These are phyloP conservation scores for Sinodicranocentrus sp. DNA, from an alignment of 2,888 invertebrate species.

Conservation along the genomic window DNA sequence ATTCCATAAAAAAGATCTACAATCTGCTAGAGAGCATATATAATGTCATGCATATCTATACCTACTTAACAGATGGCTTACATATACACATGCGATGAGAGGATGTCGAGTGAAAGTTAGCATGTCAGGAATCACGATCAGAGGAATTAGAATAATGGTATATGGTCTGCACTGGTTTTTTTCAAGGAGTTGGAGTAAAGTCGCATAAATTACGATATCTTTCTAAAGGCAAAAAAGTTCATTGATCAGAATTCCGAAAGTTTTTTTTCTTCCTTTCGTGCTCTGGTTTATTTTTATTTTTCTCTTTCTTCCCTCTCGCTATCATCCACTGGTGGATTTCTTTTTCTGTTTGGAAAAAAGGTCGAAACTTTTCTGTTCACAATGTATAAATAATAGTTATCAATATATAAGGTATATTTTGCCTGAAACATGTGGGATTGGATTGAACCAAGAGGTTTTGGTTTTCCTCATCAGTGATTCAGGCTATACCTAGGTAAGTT, in stretches of 20 bases:
- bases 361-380: too few relatives aligned
- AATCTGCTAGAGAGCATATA: slow-evolving; percentile 1
- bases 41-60: not conserved
- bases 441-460: too few relatives aligned
- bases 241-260: slow-evolving; percentile 22
- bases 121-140: slow-evolving; percentile 1
- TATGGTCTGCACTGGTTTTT: not conserved
- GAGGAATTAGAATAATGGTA: slow-evolving; percentile 2
- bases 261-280: not conserved
- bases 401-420: too few relatives aligned
- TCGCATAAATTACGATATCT: slow-evolving; percentile 14
- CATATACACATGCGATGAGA: too few relatives aligned
- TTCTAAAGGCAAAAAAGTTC: slow-evolving; percentile 1
- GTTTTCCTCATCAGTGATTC: too few relatives aligned
- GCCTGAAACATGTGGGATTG: too few relatives aligned
- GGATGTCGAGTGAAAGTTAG: not conserved
- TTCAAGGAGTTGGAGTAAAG: not conserved
- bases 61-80: too few relatives aligned
- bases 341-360: too few relatives aligned
- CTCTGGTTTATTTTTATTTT: not conserved
- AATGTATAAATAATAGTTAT: too few relatives aligned
- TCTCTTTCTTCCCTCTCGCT: not conserved
- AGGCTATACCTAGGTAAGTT: too few relatives aligned
- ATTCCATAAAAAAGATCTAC: slow-evolving; percentile 34
- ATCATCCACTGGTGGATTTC: not conserved